phyloP scores from a whole-genome alignment of 2,113 vertebrate species.

The Cinclus cinclus region DNA sequence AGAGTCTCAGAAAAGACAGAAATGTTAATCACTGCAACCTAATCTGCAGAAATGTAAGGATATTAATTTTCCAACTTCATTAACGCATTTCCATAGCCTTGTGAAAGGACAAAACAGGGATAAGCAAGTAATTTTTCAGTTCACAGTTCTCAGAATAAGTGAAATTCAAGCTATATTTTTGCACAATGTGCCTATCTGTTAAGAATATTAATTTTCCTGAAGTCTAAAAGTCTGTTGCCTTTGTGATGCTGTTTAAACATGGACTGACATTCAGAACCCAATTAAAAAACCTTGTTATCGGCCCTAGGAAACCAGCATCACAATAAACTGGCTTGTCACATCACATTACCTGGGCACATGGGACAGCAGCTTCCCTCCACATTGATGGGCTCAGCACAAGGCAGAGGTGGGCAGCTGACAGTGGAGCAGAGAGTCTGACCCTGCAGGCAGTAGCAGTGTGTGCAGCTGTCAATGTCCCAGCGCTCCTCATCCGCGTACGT shows the following conservation, averaged over 20 bases:
- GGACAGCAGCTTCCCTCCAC: constrained; percentile 89
- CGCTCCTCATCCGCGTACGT: constrained; percentile 87
- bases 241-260: neutral
- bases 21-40: neutral
- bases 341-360: constrained; percentile 83
- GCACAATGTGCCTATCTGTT: neutral
- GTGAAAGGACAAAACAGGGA: neutral
- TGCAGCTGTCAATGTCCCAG: constrained; percentile 92
- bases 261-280: neutral
- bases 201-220: neutral
- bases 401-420: constrained; percentile 86
- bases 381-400: constrained; percentile 81
- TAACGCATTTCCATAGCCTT: neutral
- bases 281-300: neutral
- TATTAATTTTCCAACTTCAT: neutral
- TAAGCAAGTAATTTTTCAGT: neutral
- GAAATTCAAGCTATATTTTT: neutral
- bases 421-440: constrained; percentile 93
- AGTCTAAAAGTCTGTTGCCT: neutral
- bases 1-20: neutral
- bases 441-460: constrained; percentile 90
- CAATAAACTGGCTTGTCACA: too few species aligned
- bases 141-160: neutral
- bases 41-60: neutral
- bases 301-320: neutral